Evolutionary conservation across 2,113 vertebrate species (phyloP).

Genomic region (Hydropotes inermis): DNA sequence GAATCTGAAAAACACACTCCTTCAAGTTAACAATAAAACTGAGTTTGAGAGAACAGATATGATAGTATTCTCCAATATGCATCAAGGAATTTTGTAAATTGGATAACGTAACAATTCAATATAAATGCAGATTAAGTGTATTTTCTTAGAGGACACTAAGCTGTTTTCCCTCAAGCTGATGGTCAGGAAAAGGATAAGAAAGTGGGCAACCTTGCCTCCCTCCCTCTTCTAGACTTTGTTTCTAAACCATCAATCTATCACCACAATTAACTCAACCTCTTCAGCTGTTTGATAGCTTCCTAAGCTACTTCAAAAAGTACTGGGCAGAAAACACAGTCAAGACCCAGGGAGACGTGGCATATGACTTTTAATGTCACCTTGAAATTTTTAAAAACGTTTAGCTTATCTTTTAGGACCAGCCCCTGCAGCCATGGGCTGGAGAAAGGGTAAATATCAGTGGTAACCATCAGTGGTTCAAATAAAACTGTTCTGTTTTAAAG

Average conservation of each 20-base stretch:
- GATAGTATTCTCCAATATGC: neutral
- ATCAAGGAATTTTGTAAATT: constrained; percentile 5
- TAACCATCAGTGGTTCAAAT: neutral
- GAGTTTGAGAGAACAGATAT: neutral
- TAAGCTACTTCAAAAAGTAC: neutral
- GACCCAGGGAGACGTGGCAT: neutral
- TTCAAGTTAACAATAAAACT: constrained; percentile 31
- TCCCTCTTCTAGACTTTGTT: neutral
- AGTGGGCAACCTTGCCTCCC: neutral
- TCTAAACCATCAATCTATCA: neutral
- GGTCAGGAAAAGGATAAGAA: neutral
- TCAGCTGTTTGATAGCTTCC: neutral
- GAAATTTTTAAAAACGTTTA: neutral
- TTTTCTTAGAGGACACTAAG: neutral
- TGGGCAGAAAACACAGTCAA: neutral
- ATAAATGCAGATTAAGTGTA: neutral
- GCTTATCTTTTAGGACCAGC: neutral
- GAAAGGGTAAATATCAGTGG: neutral
- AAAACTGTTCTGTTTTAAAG: neutral
- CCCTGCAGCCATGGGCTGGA: neutral
- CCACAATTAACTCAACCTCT: neutral
- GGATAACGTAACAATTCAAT: neutral
- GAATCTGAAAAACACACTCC: neutral
- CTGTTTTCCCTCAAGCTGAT: neutral
- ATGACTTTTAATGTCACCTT: neutral